Base-by-base conservation (phyloP, 2,888 invertebrate genomes). In the Nudaria mundana region DNA sequence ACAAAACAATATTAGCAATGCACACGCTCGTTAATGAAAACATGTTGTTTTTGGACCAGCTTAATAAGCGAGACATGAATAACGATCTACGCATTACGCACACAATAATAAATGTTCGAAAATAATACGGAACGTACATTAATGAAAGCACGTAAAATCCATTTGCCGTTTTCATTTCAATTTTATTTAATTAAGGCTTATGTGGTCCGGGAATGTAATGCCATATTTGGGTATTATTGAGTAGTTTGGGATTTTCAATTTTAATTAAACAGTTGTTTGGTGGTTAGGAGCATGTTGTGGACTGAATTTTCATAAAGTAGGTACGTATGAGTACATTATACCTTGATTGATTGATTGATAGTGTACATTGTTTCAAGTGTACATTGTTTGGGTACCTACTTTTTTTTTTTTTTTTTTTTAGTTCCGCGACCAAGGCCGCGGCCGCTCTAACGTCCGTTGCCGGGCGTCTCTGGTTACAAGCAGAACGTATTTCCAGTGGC, bases 131-230 rank as follows among this genome's bases (percentile, higher is more conserved):
- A 77, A 71, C 76, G 71, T 68, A 71, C 85, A 81, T 88, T 88
- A 88, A 83, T 76, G 81, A 77, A 80, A 83, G 86, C 88, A 87
- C 82, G 86, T 81, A 83, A 86, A 87, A 87, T 86, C 88, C 88
- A 87, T 87, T 87, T 82, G 74, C 76, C 76, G 69, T 83, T 83
- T 83, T 86, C 85, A 84, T 86, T 86, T 85, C 82, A 84, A 86
- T 87, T 86, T 87, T 86, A 88, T 88, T 87, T 87, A 86, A 87
- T 88, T 87, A 88, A 84, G 76, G 84, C 78, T 79, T 77, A 77
- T 76, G 75, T 68, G 76, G 67, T 61, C 52, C 44, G 58, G 36
- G 11, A 46, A 46, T 14, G 65, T 67, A 64, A 69, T 67, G 62
- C 65, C 64, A 58, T 65, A 60, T 69, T 68, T 65, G 61, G 56